A percentile compares a stretch with the other conserved stretches of the same genome.
Conservation (phyloP, 2,797 vertebrate genomes). For the Phoxinus dragarum region DNA sequence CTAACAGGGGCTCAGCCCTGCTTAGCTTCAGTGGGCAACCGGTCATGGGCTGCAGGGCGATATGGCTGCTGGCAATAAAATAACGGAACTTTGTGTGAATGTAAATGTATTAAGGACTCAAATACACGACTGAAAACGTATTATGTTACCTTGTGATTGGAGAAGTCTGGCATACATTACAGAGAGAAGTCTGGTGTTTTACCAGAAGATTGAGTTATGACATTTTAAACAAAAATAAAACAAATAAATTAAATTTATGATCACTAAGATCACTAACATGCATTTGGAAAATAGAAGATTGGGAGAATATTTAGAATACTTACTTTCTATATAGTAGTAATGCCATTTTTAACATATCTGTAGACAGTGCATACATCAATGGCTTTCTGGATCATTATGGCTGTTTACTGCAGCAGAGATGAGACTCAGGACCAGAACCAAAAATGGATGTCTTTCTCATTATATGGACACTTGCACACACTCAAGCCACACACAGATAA, state of each 20-base stretch:
- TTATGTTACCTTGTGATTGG: background rate
- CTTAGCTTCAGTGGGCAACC: no score
- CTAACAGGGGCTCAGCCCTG: no score
- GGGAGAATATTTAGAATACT: background rate
- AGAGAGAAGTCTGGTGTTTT: background rate
- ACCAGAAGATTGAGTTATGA: background rate
- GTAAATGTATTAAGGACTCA: background rate
- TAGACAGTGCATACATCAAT: background rate
- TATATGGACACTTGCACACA: slow-evolving; percentile 12
- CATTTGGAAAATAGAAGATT: background rate
- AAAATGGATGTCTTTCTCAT: slow-evolving; percentile 18
- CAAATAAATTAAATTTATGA: no score
- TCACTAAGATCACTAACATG: background rate
- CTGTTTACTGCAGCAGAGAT: slow-evolving; percentile 18
- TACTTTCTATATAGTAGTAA: background rate
- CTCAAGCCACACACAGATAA: slow-evolving; percentile 33
- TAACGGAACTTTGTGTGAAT: background rate
- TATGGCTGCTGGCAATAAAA: no score
- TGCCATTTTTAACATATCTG: background rate
- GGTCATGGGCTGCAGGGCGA: no score
- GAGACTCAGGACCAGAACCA: background rate
- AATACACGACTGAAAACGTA: background rate
- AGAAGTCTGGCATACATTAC: background rate
- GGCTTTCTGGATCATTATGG: background rate
- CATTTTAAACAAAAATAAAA: background rate